These are phyloP conservation scores for Enteromius mattozi DNA, from an alignment of 2,797 vertebrate genomes.

Conservation along the genomic window DNA sequence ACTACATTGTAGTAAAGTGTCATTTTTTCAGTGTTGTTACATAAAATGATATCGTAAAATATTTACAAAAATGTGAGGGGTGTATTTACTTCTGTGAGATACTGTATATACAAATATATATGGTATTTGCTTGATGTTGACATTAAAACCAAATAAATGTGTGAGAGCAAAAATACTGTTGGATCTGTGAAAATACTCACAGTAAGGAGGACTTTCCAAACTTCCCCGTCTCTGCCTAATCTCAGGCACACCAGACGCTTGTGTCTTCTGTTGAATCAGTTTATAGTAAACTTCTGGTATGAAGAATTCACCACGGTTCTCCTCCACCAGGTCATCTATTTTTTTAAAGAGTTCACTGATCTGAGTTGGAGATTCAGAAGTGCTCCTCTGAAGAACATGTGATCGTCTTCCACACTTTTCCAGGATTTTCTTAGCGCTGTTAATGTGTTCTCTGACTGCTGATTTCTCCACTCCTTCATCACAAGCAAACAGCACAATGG, in stretches of 20 bases:
- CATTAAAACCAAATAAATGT: too few relatives aligned
- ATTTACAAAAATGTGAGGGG: too few relatives aligned
- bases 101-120: too few relatives aligned
- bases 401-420: constrained; percentile 39
- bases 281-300: not conserved
- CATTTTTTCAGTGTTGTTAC: too few relatives aligned
- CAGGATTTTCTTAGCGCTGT: constrained; percentile 41
- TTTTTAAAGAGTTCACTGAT: constrained; percentile 10
- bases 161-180: not conserved
- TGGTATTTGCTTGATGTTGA: too few relatives aligned
- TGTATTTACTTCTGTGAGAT: too few relatives aligned
- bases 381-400: not conserved
- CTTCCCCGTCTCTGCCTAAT: not conserved
- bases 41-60: too few relatives aligned
- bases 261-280: not conserved
- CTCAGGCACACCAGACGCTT: too few relatives aligned
- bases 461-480: not conserved
- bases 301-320: not conserved
- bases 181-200: not conserved
- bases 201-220: not conserved
- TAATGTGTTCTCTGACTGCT: constrained; percentile 8
- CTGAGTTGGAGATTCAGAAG: not conserved
- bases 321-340: constrained; percentile 38
- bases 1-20: too few relatives aligned
- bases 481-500: constrained; percentile 49